These are phyloP conservation scores for Pseudopleuronectes americanus DNA, from an alignment of 2,797 vertebrate species.

Conservation along the genomic window DNA sequence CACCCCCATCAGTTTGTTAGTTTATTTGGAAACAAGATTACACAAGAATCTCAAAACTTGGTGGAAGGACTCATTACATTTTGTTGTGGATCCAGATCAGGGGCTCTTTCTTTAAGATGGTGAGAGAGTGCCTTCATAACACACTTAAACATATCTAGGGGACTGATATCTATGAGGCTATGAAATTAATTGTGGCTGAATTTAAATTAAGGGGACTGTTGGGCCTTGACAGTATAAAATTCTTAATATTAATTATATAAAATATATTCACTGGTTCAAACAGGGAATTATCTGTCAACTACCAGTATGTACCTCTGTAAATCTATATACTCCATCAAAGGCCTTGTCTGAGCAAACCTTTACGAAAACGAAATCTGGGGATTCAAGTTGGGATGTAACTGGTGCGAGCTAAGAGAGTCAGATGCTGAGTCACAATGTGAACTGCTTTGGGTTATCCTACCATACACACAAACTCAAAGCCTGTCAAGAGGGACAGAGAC, in stretches of 20 bases:
- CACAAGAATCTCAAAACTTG: too few species aligned
- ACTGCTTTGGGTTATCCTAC: background rate
- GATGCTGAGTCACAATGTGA: slow-evolving; percentile 15
- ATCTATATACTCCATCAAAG: background rate
- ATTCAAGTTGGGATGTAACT: background rate
- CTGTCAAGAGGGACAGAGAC: background rate
- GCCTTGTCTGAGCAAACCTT: background rate
- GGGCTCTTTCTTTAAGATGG: too few species aligned
- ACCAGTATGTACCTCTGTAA: background rate
- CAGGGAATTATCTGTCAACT: background rate
- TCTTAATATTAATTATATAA: background rate
- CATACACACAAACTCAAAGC: background rate
- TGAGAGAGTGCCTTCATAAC: too few species aligned
- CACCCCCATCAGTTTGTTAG: too few species aligned
- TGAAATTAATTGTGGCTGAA: too few species aligned
- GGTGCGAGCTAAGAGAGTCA: slow-evolving; percentile 7
- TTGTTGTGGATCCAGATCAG: too few species aligned
- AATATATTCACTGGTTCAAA: slow-evolving; percentile 6
- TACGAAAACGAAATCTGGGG: background rate
- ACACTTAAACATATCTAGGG: too few species aligned
- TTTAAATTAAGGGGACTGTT: too few species aligned
- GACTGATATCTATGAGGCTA: too few species aligned
- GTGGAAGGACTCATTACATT: too few species aligned
- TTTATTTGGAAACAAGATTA: too few species aligned
- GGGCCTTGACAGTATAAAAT: too few species aligned